These are phyloP conservation scores for human DNA, from an alignment of 2,113 vertebrate species.

Conservation along the genomic window DNA sequence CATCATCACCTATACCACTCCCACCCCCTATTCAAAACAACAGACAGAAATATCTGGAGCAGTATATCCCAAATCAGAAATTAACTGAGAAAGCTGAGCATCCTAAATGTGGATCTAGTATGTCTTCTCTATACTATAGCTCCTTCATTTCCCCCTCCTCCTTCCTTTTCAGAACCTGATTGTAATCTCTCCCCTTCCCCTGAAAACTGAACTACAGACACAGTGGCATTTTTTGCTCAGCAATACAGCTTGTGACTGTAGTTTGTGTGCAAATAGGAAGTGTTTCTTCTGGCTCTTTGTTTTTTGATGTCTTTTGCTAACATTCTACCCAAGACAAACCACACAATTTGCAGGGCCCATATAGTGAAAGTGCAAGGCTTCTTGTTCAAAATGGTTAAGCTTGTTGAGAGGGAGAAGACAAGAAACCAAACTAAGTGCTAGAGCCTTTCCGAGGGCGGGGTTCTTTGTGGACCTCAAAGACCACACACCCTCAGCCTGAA, in stretches of 20 bases:
- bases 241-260: not conserved
- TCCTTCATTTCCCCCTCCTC: not conserved
- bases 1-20: not conserved
- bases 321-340: not conserved
- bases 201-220: not conserved
- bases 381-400: not conserved
- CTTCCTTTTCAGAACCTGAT: not conserved
- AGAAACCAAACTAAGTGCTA: not conserved
- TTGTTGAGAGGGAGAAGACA: not conserved
- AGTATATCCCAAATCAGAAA: not conserved
- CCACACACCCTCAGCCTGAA: too few relatives aligned
- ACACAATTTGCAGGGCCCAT: not conserved
- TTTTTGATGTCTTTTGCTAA: not conserved
- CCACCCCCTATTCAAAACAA: not conserved
- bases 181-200: not conserved
- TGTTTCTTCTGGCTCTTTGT: not conserved
- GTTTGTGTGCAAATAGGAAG: not conserved
- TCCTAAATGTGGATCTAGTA: not conserved
- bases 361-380: not conserved
- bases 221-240: not conserved
- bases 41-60: not conserved
- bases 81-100: not conserved
- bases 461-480: rapidly evolving
- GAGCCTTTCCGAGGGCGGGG: rapidly evolving
- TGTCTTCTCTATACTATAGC: not conserved